Conservation (phyloP, 2,797 vertebrate species). For the Acanthis flammea region DNA sequence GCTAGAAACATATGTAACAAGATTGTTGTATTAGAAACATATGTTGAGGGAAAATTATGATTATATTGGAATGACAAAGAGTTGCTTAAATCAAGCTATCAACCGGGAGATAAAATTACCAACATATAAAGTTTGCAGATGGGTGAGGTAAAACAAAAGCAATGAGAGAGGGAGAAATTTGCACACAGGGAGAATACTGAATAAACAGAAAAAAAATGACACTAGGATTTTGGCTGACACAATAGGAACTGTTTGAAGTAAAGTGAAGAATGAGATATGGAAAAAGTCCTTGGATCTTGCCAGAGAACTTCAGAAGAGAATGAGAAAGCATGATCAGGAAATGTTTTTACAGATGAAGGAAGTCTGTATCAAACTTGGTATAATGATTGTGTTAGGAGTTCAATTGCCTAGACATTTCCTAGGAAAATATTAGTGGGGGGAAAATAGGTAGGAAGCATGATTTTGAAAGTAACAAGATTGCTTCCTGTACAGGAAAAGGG, state of each 20-base stretch:
- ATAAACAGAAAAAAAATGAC: slow-evolving; percentile 58
- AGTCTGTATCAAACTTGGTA: slow-evolving; percentile 22
- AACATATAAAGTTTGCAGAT: slow-evolving; percentile 49
- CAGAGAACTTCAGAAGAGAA: slow-evolving; percentile 19
- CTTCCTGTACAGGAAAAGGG: slow-evolving; percentile 4
- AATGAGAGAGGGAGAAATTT: slow-evolving; percentile 17
- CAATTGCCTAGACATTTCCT: slow-evolving; percentile 17
- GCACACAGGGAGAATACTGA: not conserved
- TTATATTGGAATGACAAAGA: slow-evolving; percentile 68
- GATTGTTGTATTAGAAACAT: slow-evolving; percentile 56
- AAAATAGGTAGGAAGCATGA: slow-evolving; percentile 25
- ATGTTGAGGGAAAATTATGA: slow-evolving; percentile 42
- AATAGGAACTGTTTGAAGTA: slow-evolving; percentile 16
- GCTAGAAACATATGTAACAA: slow-evolving; percentile 50
- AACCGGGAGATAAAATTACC: slow-evolving; percentile 73
- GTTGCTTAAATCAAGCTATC: slow-evolving; percentile 73
- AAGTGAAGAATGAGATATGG: slow-evolving; percentile 41
- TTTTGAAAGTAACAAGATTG: slow-evolving; percentile 13
- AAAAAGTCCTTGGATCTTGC: slow-evolving; percentile 9
- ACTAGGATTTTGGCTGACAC: slow-evolving; percentile 45
- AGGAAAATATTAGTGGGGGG: slow-evolving; percentile 30
- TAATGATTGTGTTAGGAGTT: not conserved
- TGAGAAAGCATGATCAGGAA: slow-evolving; percentile 42
- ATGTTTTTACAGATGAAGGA: slow-evolving; percentile 59
- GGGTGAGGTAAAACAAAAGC: slow-evolving; percentile 66